Evolutionary conservation across 2,797 vertebrate genomes (phyloP), one percentile per base, ranked within the genome.

Genomic region (Lindbergichthys nudifrons): DNA sequence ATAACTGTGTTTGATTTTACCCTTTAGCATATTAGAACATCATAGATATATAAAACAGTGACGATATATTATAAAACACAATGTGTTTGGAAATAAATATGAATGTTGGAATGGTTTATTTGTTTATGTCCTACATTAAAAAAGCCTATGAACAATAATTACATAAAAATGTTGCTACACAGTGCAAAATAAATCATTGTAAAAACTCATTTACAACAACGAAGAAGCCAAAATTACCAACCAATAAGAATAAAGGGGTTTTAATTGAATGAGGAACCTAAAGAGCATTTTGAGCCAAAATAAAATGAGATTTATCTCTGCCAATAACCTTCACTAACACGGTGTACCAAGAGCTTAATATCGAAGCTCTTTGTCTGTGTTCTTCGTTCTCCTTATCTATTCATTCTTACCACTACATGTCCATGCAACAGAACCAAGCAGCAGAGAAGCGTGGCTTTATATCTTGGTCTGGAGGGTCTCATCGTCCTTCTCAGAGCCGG

Each of bases 71-170:
- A 90, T 70, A 84, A 63, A 89, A 87, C 51, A 73, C 73, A 32
- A 32, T 73, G 65, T 70, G 83, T 65, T 79, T 61, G 52, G 46
- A 78, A 83, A 90, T 87, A 78, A 87, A 91, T 89, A 90, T 62
- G 87, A 72, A 85, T 57, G 46, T 65, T 84, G 65, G 78, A 83
- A 87, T 79, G 65, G 57, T 80, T 73, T 61, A 19, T 51, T 46
- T 74, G 21, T 65, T 11, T 62, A 42, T 80, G 36, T 66, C 13
- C 43, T 32, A 36, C 43, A 36, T 75, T 32, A 73, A 32, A 65
- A 75, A 56, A 70, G 36, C 69, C 50, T 48, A 48, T 7, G 11
- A 67, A 58, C 52, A 59, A 36, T 66, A 70, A 75, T 75, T 48
- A 43, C 23, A 53, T 65, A 18, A 45, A 57, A 18, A 71, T 60